Percentiles rank a stretch among this genome's conserved stretches.
These are phyloP conservation scores for Pipra filicauda DNA, from an alignment of 2,113 vertebrate genomes.

Conservation along the genomic window DNA sequence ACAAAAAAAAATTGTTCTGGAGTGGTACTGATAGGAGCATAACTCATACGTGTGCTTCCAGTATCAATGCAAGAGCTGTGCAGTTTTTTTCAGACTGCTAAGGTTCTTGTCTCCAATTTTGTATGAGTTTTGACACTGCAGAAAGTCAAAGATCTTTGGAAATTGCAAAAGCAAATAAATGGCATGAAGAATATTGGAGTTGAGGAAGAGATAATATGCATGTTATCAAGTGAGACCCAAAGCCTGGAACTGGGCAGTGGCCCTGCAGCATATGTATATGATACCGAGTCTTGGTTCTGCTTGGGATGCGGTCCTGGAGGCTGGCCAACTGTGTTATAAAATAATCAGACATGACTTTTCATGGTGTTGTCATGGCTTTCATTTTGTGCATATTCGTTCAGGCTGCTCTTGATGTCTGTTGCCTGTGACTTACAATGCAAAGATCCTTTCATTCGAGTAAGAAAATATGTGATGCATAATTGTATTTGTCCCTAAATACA, in stretches of 20 bases:
- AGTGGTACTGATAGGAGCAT: too few species aligned
- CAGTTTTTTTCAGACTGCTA: neutral
- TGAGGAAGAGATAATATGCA: neutral
- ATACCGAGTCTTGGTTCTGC: neutral
- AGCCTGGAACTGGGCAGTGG: too few species aligned
- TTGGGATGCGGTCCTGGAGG: fast-evolving
- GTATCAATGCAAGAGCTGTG: neutral
- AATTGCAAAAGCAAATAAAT: neutral
- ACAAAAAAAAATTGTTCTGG: neutral
- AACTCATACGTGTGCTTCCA: neutral
- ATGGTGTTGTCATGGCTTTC: neutral
- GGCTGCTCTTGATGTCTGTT: neutral
- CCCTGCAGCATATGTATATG: fast-evolving
- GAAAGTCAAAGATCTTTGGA: fast-evolving
- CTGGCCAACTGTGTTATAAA: neutral
- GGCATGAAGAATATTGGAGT: neutral
- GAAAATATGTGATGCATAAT: neutral
- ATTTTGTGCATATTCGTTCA: neutral
- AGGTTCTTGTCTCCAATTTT: neutral
- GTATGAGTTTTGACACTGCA: neutral
- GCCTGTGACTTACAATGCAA: neutral
- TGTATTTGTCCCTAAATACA: neutral
- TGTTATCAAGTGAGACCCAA: neutral
- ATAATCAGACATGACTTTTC: neutral
- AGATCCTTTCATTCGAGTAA: neutral